These are phyloP conservation scores for Yponomeuta cagnagella DNA, from an alignment of 2,888 invertebrate genomes.

Conservation along the genomic window DNA sequence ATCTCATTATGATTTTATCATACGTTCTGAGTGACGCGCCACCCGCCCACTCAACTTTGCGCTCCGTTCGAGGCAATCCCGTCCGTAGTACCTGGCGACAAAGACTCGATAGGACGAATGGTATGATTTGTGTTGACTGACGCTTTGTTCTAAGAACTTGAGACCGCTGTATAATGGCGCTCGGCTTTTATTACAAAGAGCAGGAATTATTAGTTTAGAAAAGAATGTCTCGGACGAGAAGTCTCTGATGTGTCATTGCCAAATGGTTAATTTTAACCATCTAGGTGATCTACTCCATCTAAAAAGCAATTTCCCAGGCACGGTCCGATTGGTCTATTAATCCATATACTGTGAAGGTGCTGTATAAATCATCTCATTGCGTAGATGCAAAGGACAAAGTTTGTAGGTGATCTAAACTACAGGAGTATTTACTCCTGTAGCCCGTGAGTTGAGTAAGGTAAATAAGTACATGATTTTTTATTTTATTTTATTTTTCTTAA, in stretches of 20 bases:
- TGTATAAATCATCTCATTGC: no score
- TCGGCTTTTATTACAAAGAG: slow-evolving; percentile 1
- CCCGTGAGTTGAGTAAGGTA: no score
- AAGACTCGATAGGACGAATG: neutral
- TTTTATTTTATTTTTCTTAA: no score
- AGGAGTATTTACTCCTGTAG: no score
- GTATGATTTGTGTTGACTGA: neutral
- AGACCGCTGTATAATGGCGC: slow-evolving; percentile 1
- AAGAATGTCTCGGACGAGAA: neutral
- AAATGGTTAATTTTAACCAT: neutral
- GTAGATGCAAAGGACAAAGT: no score
- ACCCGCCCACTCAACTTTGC: neutral
- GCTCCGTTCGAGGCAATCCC: neutral
- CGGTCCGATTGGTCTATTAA: no score
- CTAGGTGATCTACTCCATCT: neutral
- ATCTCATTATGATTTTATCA: slow-evolving; percentile 3
- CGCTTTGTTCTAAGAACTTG: neutral
- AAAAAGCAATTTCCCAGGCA: no score
- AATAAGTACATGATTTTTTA: no score
- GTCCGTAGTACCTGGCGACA: neutral
- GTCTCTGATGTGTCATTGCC: neutral
- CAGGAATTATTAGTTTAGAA: neutral
- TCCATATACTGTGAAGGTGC: no score
- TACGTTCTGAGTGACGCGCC: neutral
- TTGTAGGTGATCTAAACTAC: no score